Evolutionary conservation across 2,797 vertebrate genomes (phyloP).

Genomic region (Margarornis squamiger): DNA sequence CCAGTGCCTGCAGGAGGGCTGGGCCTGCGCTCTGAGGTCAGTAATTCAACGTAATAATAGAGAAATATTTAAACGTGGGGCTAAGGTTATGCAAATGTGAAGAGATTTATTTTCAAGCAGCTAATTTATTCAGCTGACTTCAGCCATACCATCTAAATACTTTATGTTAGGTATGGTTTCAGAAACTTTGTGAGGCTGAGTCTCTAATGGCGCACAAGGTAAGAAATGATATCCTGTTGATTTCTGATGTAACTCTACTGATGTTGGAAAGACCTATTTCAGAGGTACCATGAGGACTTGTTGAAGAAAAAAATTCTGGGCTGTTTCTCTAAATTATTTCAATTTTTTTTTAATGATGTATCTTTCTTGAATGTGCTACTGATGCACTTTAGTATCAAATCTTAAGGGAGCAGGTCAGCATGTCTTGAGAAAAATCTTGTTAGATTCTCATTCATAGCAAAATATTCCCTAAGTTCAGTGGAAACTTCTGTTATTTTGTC

Average conservation of each 20-base stretch:
- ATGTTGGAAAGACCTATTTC: not conserved
- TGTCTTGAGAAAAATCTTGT: not conserved
- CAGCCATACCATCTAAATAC: not conserved
- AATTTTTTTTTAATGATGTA: not conserved
- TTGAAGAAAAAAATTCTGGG: not conserved
- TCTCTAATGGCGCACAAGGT: not conserved
- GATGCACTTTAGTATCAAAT: not conserved
- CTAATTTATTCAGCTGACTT: not conserved
- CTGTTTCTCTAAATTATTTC: not conserved
- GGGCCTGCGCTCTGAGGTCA: not conserved
- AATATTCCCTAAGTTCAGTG: not conserved
- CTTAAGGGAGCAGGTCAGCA: not conserved
- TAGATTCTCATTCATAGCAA: not conserved
- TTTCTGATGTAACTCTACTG: not conserved
- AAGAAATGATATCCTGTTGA: accelerated
- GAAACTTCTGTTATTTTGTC: not conserved
- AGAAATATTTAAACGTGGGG: not conserved
- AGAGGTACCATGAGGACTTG: not conserved
- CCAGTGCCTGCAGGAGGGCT: not conserved
- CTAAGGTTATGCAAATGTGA: not conserved
- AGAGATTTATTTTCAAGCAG: not conserved
- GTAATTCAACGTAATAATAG: not conserved
- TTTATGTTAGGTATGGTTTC: not conserved
- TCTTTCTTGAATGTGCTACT: not conserved
- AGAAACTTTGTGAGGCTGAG: not conserved